These are phyloP conservation scores for Diceros bicornis DNA, from an alignment of 2,797 vertebrate genomes.

Conservation along the genomic window DNA sequence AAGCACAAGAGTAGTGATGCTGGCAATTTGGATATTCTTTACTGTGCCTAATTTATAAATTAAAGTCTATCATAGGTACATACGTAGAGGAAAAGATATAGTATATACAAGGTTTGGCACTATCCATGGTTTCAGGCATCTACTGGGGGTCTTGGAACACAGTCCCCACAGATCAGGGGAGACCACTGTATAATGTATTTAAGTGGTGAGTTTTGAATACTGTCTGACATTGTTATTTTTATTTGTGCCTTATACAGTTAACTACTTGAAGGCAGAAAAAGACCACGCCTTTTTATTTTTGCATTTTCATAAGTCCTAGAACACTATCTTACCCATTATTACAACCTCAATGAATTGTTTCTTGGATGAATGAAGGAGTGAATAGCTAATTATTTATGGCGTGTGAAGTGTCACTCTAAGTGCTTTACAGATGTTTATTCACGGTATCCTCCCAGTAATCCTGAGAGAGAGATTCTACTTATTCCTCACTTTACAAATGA, in stretches of 20 bases:
- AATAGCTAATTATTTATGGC: not conserved
- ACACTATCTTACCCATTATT: not conserved
- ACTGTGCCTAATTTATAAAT: too few relatives aligned
- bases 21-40: too few relatives aligned
- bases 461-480: not conserved
- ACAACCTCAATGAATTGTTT: not conserved
- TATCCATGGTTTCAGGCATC: too few relatives aligned
- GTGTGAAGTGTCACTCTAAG: not conserved
- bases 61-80: too few relatives aligned
- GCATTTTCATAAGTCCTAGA: not conserved
- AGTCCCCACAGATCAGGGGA: too few relatives aligned
- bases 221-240: not conserved
- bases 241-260: not conserved
- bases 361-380: not conserved
- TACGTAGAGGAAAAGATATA: too few relatives aligned
- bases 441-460: not conserved
- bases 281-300: not conserved
- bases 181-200: not conserved
- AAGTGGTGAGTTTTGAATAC: not conserved
- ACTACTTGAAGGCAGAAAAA: not conserved
- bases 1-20: too few relatives aligned
- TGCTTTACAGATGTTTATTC: not conserved
- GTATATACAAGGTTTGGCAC: too few relatives aligned
- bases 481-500: constrained; percentile 14
- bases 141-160: too few relatives aligned